Evolutionary conservation across 2,113 vertebrate genomes (phyloP).

Genomic region (Colossoma macropomum): DNA sequence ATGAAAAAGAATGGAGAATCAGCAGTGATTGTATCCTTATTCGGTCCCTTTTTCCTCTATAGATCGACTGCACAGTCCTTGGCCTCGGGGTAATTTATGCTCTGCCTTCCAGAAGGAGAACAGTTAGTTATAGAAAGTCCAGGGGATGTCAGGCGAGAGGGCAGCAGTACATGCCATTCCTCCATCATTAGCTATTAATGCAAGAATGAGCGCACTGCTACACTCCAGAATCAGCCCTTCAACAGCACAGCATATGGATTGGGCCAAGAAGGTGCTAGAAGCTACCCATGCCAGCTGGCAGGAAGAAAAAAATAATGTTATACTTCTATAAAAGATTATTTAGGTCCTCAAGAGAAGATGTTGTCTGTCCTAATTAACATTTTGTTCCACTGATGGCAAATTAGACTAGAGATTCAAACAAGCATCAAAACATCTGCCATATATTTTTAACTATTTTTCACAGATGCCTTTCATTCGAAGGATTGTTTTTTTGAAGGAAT

Average conservation of each 20-base stretch:
- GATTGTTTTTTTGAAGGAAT: no score
- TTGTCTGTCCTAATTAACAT: background rate
- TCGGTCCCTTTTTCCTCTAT: constrained; percentile 28
- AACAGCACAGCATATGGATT: constrained; percentile 20
- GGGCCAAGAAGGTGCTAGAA: background rate
- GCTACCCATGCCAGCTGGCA: constrained; percentile 14
- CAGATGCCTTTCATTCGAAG: background rate
- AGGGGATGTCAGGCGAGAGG: background rate
- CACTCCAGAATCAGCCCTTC: constrained; percentile 23
- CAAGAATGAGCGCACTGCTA: background rate
- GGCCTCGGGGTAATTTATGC: constrained; percentile 19
- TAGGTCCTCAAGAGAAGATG: constrained; percentile 11
- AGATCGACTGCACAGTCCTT: background rate
- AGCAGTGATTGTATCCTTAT: constrained; percentile 46
- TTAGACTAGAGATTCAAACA: background rate
- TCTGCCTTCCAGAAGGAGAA: constrained; percentile 2
- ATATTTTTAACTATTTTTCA: background rate
- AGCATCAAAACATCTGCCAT: background rate
- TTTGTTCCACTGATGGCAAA: background rate
- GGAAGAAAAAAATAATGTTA: constrained; percentile 1
- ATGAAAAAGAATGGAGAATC: constrained; percentile 59
- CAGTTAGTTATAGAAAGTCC: constrained; percentile 31
- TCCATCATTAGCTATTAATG: constrained; percentile 34
- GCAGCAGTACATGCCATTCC: background rate
- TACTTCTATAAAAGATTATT: constrained; percentile 7